Conservation (phyloP, 2,888 invertebrate species). For the Girardia tigrina region DNA sequence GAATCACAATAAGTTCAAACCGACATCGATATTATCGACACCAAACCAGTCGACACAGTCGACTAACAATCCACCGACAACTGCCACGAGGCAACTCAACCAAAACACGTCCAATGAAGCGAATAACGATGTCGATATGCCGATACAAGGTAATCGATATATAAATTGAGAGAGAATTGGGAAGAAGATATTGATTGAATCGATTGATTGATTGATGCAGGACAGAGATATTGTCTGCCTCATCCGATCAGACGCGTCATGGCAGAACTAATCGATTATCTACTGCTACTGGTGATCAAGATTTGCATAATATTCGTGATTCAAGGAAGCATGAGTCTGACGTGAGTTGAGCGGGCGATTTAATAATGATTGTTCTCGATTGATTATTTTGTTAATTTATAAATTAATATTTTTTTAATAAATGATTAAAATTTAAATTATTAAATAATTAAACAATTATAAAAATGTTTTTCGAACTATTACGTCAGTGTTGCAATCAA, state of each 20-base stretch:
- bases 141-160: constrained; percentile 24
- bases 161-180: too few relatives aligned
- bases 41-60: too few relatives aligned
- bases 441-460: too few relatives aligned
- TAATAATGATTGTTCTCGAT: too few relatives aligned
- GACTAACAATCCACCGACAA: neutral
- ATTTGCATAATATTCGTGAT: constrained; percentile 21
- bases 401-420: too few relatives aligned
- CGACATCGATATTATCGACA: too few relatives aligned
- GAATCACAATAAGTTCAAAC: neutral
- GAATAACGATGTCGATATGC: constrained; percentile 25
- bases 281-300: constrained; percentile 25
- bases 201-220: neutral
- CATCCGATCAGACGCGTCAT: constrained; percentile 26
- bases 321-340: constrained; percentile 1
- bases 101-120: neutral
- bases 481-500: too few relatives aligned
- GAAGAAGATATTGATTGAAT: constrained; percentile 10
- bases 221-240: constrained; percentile 25
- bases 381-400: too few relatives aligned
- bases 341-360: too few relatives aligned
- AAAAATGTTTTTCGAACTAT: too few relatives aligned
- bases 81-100: neutral
- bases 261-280: constrained; percentile 32
- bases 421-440: too few relatives aligned